Evolutionary conservation across 2,113 vertebrate genomes (phyloP).

Genomic region (Limnothrissa miodon): DNA sequence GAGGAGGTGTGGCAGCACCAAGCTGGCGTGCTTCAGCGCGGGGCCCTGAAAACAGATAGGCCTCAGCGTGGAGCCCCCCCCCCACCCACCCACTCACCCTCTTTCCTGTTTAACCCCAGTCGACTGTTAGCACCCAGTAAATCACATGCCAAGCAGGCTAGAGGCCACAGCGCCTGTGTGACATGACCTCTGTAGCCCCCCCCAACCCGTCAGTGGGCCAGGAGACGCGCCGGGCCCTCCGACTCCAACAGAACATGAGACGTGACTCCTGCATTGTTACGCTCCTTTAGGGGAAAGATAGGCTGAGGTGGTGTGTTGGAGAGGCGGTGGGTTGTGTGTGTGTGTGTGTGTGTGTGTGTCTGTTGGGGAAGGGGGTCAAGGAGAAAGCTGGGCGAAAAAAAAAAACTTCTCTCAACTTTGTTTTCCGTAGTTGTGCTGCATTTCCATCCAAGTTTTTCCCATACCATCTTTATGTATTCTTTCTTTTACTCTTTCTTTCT

Average conservation of each 20-base stretch:
- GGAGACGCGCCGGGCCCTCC: background rate
- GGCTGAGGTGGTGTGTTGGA: no score
- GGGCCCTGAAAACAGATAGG: slow-evolving; percentile 10
- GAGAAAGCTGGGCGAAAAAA: background rate
- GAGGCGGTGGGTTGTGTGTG: no score
- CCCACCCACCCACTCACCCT: no score
- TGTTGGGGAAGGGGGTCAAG: background rate
- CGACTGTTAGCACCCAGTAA: slow-evolving; percentile 18
- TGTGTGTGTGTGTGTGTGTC: no score
- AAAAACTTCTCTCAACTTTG: background rate
- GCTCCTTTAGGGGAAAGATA: background rate
- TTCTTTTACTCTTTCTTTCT: background rate
- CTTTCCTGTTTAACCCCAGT: slow-evolving; percentile 5
- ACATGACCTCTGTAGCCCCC: background rate
- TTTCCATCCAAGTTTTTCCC: background rate
- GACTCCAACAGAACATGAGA: background rate
- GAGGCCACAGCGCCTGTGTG: background rate
- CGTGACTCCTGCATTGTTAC: background rate
- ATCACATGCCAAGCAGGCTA: slow-evolving; percentile 14
- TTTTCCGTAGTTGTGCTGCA: background rate
- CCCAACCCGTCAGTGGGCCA: background rate
- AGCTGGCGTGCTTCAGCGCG: background rate
- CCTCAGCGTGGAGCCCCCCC: background rate
- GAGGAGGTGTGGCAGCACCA: background rate
- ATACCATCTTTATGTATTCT: background rate